Conservation (phyloP, 2,888 invertebrate genomes). For the Anticlea derivata region DNA sequence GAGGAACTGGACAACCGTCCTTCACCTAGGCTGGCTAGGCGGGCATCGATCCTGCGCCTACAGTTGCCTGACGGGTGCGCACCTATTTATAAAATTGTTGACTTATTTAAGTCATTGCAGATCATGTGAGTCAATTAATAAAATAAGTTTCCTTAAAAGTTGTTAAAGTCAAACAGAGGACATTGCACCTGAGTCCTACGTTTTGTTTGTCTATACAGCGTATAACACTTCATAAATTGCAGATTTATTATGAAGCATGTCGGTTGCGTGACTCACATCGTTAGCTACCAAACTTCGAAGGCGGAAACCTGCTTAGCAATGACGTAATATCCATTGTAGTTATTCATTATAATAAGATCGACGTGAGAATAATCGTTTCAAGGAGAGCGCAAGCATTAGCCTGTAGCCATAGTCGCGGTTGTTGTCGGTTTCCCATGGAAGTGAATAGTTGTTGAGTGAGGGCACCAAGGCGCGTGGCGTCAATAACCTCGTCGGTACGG, state of each 20-base stretch:
- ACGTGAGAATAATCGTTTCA: conserved; percentile 78
- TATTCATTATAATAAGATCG: conserved; percentile 76
- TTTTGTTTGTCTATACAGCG: conserved; percentile 42
- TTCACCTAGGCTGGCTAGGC: conserved; percentile 75
- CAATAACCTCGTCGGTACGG: conserved; percentile 82
- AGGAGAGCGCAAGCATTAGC: conserved; percentile 70
- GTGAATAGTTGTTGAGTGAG: conserved; percentile 60
- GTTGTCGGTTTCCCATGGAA: conserved; percentile 61
- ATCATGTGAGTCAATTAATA: conserved; percentile 28
- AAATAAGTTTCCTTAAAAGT: conserved; percentile 31
- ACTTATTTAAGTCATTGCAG: conserved; percentile 52
- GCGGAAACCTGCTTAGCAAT: conserved; percentile 78
- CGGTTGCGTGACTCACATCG: conserved; percentile 77
- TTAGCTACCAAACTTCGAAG: conserved; percentile 76
- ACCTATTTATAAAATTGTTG: conserved; percentile 69
- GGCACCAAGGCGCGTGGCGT: conserved; percentile 63
- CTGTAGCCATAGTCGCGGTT: conserved; percentile 51
- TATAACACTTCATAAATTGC: conserved; percentile 51
- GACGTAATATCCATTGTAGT: conserved; percentile 81
- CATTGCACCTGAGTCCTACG: conserved; percentile 49
- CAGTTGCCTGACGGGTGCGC: conserved; percentile 65
- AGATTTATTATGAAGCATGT: conserved; percentile 66
- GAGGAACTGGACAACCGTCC: conserved; percentile 72
- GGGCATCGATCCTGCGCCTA: conserved; percentile 71
- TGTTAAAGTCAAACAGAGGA: conserved; percentile 44